Conservation (phyloP, 2,113 vertebrate species). For the Capreolus pygargus region DNA sequence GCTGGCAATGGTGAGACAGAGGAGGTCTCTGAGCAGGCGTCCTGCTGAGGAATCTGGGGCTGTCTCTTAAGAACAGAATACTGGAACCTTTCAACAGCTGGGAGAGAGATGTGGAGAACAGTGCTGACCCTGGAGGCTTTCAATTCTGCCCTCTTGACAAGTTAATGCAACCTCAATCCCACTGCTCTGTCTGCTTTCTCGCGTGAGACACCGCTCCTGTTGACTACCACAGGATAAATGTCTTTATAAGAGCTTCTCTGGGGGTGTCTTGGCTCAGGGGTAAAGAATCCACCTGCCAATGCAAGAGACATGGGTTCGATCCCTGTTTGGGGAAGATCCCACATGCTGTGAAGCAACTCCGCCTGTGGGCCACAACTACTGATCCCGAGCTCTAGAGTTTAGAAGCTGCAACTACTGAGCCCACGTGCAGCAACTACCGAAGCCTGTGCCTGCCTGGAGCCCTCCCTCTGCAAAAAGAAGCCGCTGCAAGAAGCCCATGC, state of each 20-base stretch:
- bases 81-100: background rate
- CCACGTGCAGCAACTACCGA: fast-evolving
- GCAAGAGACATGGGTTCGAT: background rate
- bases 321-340: background rate
- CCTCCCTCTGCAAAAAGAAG: background rate
- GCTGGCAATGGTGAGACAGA: background rate
- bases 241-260: background rate
- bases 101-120: background rate
- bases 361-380: background rate
- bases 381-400: background rate
- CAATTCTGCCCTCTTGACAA: background rate
- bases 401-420: background rate
- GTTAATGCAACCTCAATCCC: background rate
- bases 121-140: background rate
- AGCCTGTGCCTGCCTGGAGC: too few relatives aligned
- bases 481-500: background rate
- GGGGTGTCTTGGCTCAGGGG: background rate
- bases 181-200: background rate
- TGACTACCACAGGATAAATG: background rate
- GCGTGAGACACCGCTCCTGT: background rate
- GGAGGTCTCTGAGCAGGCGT: background rate
- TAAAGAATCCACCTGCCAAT: background rate
- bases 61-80: background rate
- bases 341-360: background rate
- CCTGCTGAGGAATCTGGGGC: background rate